Evolutionary conservation across 2,797 vertebrate genomes (phyloP).

Genomic region (Anabas testudineus): DNA sequence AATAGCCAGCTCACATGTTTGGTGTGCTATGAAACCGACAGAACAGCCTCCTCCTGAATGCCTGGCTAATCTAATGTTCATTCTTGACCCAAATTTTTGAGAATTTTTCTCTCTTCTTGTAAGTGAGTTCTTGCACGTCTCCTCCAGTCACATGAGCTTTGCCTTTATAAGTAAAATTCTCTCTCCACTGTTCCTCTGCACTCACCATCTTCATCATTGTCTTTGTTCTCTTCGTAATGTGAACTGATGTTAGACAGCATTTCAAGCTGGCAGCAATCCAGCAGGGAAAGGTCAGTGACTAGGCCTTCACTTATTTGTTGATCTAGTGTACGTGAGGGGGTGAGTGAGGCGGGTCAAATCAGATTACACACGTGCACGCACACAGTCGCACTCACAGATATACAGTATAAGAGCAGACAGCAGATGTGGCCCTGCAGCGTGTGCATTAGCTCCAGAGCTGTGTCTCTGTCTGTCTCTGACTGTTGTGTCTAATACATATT

Average conservation of each 20-base stretch:
- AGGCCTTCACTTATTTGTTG: neutral
- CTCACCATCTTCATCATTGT: constrained; percentile 39
- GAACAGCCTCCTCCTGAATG: constrained; percentile 59
- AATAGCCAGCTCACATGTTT: constrained; percentile 85
- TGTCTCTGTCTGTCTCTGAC: constrained; percentile 18
- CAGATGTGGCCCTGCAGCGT: constrained; percentile 54
- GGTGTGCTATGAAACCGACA: constrained; percentile 61
- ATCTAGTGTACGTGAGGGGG: constrained; percentile 9
- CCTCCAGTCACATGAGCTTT: constrained; percentile 23
- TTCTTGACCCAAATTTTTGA: constrained; percentile 41
- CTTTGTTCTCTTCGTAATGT: constrained; percentile 34
- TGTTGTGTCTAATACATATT: constrained; percentile 44
- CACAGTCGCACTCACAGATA: constrained; percentile 2
- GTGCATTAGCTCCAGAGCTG: constrained; percentile 42
- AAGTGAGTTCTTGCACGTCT: constrained; percentile 20
- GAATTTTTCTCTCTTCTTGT: constrained; percentile 25
- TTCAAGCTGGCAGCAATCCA: constrained; percentile 24
- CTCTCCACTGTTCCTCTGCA: constrained; percentile 1
- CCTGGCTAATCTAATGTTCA: constrained; percentile 70
- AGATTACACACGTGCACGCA: constrained; percentile 53
- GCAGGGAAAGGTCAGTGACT: constrained; percentile 45
- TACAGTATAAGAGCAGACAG: constrained; percentile 36
- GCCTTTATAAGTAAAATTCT: neutral
- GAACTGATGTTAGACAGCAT: constrained; percentile 39
- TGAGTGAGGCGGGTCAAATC: constrained; percentile 44